Evolutionary conservation across 1,140 invertebrate species (phyloP), one percentile per base, ranked within the genome.

Genomic region (Pissodes strobi): DNA sequence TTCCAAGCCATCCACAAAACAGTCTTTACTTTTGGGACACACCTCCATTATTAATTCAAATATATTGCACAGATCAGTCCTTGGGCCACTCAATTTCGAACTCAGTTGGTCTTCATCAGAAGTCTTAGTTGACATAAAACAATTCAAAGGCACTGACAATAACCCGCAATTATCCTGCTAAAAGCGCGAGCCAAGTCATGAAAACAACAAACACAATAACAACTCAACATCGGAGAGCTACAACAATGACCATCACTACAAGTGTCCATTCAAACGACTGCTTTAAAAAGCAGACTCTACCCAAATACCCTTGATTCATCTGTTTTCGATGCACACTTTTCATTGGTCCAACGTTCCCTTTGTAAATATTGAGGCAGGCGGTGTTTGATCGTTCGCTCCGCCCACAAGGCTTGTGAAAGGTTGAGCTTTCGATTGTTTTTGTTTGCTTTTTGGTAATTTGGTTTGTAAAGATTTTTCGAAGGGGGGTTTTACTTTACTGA

Each of bases 381-480:
- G 25, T 6, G 51, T 23, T 17, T 2, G 0, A 10, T 4, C 2
- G 3, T 1, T 13, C 9, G 27, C 39, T 15, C 27, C 49, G 19
- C 51, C 52, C 27, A 8, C 17, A 1, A 15, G 18, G 49, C 23
- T 48, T 25, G 13, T 23, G 21, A 15, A 62, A 22, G 60, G 21
- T 51, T 45, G 51, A 51, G 23, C 23, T 13, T 52, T 41, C 60
- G 25, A 63, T 63, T 63, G 49, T 63, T 63, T 63, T 63, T 63
- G 60, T 63, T 63, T 63, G 60, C 49, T 63, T 63, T 63, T 49
- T 59, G 27, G 51, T 63, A 63, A 63, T 63, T 63, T 23, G 51
- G 51, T 63, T 63, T 63, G 51, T 63, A 64, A 52, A 48, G 61
- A 64, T 64, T 64, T 56, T 64, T 49, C 38, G 60, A 37, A 0